Evolutionary conservation across 2,113 vertebrate species (phyloP).

Genomic region (Bufo bufo): DNA sequence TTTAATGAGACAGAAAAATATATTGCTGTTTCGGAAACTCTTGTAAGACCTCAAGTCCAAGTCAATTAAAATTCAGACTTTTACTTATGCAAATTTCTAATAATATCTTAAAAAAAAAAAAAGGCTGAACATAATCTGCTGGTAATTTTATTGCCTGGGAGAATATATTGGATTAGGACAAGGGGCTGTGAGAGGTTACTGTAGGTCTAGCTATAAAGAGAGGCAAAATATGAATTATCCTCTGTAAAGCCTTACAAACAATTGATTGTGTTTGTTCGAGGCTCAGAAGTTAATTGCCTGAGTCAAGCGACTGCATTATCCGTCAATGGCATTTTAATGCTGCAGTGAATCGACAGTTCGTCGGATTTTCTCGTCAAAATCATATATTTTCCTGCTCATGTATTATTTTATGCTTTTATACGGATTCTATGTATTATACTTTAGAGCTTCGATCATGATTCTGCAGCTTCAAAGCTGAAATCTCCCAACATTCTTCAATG

Average conservation of each 20-base stretch:
- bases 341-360: neutral
- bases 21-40: neutral
- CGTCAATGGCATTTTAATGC: conserved; percentile 9
- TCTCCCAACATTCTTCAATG: neutral
- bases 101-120: conserved; percentile 23
- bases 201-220: neutral
- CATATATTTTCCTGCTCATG: neutral
- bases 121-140: conserved; percentile 2
- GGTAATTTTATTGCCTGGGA: neutral
- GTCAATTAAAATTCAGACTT: conserved; percentile 2
- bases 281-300: conserved; percentile 40
- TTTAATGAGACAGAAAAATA: neutral
- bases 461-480: neutral
- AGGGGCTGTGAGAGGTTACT: neutral
- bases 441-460: neutral
- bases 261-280: conserved; percentile 34
- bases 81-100: conserved; percentile 35
- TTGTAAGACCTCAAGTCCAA: neutral
- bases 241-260: conserved; percentile 25
- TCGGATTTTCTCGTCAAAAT: neutral
- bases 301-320: conserved; percentile 26
- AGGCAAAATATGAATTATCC: conserved; percentile 36
- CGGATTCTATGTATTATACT: neutral
- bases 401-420: neutral
- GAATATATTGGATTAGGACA: neutral